phyloP scores from a whole-genome alignment of 2,888 invertebrate genomes.

The Drosophila paramelanica region DNA sequence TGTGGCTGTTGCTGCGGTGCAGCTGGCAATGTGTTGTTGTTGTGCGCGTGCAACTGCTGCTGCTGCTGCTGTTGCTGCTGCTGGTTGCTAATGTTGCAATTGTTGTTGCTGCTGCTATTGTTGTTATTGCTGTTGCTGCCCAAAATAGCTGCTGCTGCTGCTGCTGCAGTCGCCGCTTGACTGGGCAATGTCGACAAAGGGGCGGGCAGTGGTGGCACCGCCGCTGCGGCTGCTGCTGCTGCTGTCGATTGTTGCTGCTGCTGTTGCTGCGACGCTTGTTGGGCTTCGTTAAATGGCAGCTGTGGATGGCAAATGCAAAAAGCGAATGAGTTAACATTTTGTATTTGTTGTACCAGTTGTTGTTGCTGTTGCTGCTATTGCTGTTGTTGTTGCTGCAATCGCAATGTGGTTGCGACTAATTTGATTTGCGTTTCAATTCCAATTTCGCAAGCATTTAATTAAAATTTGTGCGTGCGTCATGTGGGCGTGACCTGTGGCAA shows the following conservation, averaged over 20 bases:
- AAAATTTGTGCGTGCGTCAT: conserved; percentile 57
- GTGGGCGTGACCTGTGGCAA: conserved; percentile 28
- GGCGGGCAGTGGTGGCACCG: conserved; percentile 73
- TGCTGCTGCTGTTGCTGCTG: conserved; percentile 52
- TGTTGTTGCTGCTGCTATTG: conserved; percentile 33
- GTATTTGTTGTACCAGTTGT: neutral
- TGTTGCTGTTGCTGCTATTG: conserved; percentile 4
- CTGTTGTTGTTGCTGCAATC: conserved; percentile 12
- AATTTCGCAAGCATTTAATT: conserved; percentile 66
- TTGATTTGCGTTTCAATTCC: conserved; percentile 75
- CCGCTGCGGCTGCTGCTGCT: conserved; percentile 54
- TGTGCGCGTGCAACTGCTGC: conserved; percentile 63
- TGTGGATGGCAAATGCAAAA: conserved; percentile 37
- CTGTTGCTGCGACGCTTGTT: conserved; percentile 68
- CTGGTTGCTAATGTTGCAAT: conserved; percentile 36
- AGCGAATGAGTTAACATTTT: conserved; percentile 40
- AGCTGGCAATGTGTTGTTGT: conserved; percentile 68
- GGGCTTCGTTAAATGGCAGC: conserved; percentile 79
- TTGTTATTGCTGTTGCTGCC: conserved; percentile 42
- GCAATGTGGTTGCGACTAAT: conserved; percentile 58
- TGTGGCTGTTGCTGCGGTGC: conserved; percentile 50
- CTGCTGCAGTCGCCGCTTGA: conserved; percentile 56
- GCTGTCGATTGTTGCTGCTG: conserved; percentile 52
- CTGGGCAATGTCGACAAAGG: conserved; percentile 76
- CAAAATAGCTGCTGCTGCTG: conserved; percentile 56